A percentile compares a stretch with the other conserved stretches of the same genome.
phyloP scores from a whole-genome alignment of 2,888 invertebrate genomes.

The Melangyna quadrimaculata region DNA sequence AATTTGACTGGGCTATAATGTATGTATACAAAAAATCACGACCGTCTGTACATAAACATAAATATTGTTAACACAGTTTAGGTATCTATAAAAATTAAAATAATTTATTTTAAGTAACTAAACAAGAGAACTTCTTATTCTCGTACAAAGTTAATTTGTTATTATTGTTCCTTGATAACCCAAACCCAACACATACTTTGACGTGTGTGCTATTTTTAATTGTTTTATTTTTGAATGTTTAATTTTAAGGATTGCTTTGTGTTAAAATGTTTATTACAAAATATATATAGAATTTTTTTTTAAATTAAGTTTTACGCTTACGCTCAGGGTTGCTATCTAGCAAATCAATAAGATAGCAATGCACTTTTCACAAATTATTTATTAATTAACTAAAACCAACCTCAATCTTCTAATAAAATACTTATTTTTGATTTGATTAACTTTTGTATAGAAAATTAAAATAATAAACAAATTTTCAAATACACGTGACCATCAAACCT shows the following conservation, averaged over 20 bases:
- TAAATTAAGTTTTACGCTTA: neutral
- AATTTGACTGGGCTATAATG: too few species aligned
- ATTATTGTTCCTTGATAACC: too few species aligned
- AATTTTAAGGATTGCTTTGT: conserved; percentile 51
- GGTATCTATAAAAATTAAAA: too few species aligned
- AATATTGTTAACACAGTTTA: too few species aligned
- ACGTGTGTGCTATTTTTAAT: neutral
- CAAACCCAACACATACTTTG: conserved; percentile 1
- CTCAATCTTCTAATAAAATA: neutral
- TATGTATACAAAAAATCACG: too few species aligned
- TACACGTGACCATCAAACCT: conserved; percentile 43
- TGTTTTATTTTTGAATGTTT: conserved; percentile 41
- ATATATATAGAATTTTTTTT: neutral
- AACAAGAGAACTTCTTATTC: too few species aligned
- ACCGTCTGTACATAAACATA: too few species aligned
- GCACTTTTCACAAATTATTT: neutral
- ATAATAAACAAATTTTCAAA: conserved; percentile 46
- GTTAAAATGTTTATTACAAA: conserved; percentile 45
- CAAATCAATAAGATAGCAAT: neutral
- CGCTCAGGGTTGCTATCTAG: neutral
- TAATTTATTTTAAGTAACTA: too few species aligned
- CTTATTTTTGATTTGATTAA: neutral
- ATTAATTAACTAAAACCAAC: neutral
- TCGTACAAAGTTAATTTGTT: too few species aligned
- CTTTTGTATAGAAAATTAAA: conserved; percentile 15